A percentile compares a stretch with the other conserved stretches of the same genome.
Evolutionary conservation across 1,140 invertebrate species (phyloP).

Genomic region (Diploscapter pachys): DNA sequence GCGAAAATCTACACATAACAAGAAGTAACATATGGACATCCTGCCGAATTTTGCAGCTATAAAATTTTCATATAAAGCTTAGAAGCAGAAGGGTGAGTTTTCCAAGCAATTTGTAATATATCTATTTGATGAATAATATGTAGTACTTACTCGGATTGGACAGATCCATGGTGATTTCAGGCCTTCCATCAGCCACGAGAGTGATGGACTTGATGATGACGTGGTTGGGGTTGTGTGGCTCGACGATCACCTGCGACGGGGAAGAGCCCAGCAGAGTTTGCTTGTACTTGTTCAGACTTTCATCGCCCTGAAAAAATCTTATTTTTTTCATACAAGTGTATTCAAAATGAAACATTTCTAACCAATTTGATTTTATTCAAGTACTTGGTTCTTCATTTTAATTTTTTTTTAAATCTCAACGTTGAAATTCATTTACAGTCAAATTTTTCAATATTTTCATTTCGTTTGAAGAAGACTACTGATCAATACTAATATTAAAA

Average conservation of each 20-base stretch:
- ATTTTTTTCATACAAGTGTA: not conserved
- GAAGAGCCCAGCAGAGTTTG: not conserved
- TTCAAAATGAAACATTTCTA: not conserved
- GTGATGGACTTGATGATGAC: not conserved
- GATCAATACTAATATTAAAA: no score
- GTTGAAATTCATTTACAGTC: not conserved
- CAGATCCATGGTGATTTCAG: conserved; percentile 2
- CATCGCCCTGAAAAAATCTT: not conserved
- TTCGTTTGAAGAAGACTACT: no score
- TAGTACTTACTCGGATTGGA: not conserved
- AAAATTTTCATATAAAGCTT: not conserved
- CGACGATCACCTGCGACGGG: not conserved
- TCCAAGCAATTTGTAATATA: conserved; percentile 24
- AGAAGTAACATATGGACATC: not conserved
- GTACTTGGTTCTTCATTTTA: no score
- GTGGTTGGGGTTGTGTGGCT: not conserved
- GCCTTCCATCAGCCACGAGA: not conserved
- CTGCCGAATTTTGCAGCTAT: not conserved
- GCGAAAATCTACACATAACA: not conserved
- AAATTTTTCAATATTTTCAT: no score
- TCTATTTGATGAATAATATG: conserved; percentile 22
- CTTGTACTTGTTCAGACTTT: conserved; percentile 1
- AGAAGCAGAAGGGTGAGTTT: conserved; percentile 47
- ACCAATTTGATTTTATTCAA: not conserved
- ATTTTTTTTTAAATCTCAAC: not conserved